These are phyloP conservation scores for Henricia sp. DNA, from an alignment of 53 echinoderm and acorn worm genomes.

Conservation along the genomic window DNA sequence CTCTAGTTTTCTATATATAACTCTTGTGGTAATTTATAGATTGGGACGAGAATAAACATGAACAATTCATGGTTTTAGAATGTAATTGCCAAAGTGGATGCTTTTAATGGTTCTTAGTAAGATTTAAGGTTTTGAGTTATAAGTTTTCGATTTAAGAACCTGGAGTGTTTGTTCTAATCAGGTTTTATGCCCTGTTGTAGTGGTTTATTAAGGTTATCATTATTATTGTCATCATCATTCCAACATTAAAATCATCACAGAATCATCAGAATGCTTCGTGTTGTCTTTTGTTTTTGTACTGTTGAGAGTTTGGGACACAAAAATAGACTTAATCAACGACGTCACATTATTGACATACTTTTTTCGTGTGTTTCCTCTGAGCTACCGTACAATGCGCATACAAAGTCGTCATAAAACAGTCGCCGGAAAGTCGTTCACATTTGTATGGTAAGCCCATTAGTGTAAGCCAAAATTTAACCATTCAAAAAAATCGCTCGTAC, in stretches of 20 bases:
- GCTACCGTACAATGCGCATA: too few species aligned
- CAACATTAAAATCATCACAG: constrained; percentile 48
- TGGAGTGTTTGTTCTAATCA: constrained; percentile 14
- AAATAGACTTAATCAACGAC: too few species aligned
- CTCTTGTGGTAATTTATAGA: too few species aligned
- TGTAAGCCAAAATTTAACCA: too few species aligned
- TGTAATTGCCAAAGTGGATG: neutral
- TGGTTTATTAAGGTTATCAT: constrained; percentile 28
- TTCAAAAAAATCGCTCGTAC: too few species aligned
- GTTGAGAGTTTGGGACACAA: neutral
- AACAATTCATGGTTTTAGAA: constrained; percentile 12
- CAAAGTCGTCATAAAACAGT: too few species aligned
- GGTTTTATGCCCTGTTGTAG: constrained; percentile 34
- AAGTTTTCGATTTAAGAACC: neutral
- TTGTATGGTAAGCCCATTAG: too few species aligned
- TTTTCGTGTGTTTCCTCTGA: too few species aligned
- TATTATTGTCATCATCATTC: constrained; percentile 54
- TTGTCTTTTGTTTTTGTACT: neutral
- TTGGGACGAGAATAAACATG: too few species aligned
- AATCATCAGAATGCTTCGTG: constrained; percentile 7
- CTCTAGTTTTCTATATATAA: too few species aligned
- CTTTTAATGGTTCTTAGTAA: neutral
- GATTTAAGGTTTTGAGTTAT: constrained; percentile 9
- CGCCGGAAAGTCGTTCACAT: too few species aligned
- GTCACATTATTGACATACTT: too few species aligned